Evolutionary conservation across 1,140 invertebrate species (phyloP), one percentile per base, ranked within the genome.

Genomic region (Mercenaria mercenaria): DNA sequence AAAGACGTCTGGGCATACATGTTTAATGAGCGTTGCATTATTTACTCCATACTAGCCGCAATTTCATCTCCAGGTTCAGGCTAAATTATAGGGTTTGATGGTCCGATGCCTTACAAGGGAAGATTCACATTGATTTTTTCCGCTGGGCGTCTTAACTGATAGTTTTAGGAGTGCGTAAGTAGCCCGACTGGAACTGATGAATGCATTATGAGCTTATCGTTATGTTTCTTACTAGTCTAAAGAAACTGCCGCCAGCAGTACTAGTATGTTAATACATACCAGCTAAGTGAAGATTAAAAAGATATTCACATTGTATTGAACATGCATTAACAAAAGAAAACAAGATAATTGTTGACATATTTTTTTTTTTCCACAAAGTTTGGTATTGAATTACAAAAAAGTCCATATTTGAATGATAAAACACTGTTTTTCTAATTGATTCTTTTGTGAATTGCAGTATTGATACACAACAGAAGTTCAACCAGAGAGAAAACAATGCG

Each of bases 311-410:
- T 18, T 39, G 39, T 72, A 8, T 67, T 37, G 13, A 72, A 72
- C 6, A 72, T 72, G 29, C 29, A 72, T n/a, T 2, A 39, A 72
- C 34, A 72, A 41, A 47, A 15, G 67, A 39, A 37, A 72, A 32
- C 67, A 6, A 67, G 18, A 39, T 15, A 37, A 39, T 72, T 39
- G 34, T 72, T 72, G 67, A 72, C 67, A 72, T 15, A 39, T 72
- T 1, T 8, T 39, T 15, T 72, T 72, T 39, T 39, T 20, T n/a
- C 1, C 13, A 20, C 67, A 39, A 72, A 72, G 29, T 32, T 72
- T 72, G 67, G 23, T 72, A 72, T 72, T 41, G 67, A 72, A 39
- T 72, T 72, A 39, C 67, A 72, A 39, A 72, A 59, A 59, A 72
- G 39, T 72, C 67, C 67, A 72, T 72, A 15, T 72, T 72, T 39